Evolutionary conservation across 2,888 invertebrate species (phyloP).

Genomic region (Hylaea fasciaria): DNA sequence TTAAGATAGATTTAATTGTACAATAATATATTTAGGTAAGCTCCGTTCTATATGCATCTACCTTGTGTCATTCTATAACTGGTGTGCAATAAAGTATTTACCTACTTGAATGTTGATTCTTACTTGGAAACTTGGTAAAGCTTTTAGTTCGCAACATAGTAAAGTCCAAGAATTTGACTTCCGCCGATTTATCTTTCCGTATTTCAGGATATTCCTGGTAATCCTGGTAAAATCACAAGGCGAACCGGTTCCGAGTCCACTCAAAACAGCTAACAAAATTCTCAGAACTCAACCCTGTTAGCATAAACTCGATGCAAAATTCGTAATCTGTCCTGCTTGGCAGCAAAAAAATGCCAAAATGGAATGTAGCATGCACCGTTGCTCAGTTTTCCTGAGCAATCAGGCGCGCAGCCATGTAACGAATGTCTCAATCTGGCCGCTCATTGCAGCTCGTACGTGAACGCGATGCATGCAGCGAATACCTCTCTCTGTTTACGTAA

Average conservation of each 20-base stretch:
- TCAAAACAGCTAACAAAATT: background rate
- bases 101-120: too few species aligned
- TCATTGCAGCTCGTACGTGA: conserved; percentile 20
- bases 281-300: background rate
- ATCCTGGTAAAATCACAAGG: too few species aligned
- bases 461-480: conserved; percentile 2
- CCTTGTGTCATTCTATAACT: too few species aligned
- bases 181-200: background rate
- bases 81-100: too few species aligned
- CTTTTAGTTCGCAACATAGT: too few species aligned
- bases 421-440: conserved; percentile 18
- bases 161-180: too few species aligned
- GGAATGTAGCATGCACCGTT: background rate
- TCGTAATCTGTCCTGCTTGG: background rate
- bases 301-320: background rate
- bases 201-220: too few species aligned
- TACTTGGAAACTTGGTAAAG: too few species aligned
- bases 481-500: conserved; percentile 1
- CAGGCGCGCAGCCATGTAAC: conserved; percentile 1
- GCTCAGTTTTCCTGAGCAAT: conserved; percentile 4
- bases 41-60: too few species aligned
- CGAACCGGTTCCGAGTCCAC: too few species aligned
- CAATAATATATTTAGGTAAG: too few species aligned
- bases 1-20: too few species aligned
- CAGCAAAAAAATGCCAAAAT: conserved; percentile 5